Conservation (phyloP, 2,113 vertebrate genomes). For the Eclectus roratus region DNA sequence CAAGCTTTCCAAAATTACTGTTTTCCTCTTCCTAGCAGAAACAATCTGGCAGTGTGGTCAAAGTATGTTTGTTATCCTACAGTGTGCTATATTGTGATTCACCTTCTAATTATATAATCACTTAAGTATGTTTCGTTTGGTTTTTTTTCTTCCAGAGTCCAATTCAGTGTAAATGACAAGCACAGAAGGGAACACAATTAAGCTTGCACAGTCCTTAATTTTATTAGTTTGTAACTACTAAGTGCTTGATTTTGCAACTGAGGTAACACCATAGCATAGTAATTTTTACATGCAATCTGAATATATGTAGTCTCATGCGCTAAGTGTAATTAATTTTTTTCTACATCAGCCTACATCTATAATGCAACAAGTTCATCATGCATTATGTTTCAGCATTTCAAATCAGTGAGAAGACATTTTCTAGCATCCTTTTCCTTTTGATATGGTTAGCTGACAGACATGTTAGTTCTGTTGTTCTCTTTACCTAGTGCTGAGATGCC, state of each 20-base stretch:
- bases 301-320: rapidly evolving
- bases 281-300: neutral
- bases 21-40: neutral
- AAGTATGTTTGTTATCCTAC: neutral
- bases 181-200: neutral
- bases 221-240: neutral
- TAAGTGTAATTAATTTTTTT: neutral
- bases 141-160: neutral
- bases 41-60: neutral
- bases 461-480: neutral
- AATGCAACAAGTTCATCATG: neutral
- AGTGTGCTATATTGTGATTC: neutral
- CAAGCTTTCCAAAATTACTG: neutral
- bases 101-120: neutral
- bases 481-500: rapidly evolving
- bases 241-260: neutral
- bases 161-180: neutral
- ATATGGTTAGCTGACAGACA: neutral
- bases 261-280: neutral
- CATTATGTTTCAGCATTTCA: neutral
- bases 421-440: neutral
- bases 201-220: neutral
- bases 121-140: neutral
- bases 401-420: neutral
- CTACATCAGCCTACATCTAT: neutral